phyloP scores from a whole-genome alignment of 2,113 vertebrate species.

The Dendrocopos noguchii region DNA sequence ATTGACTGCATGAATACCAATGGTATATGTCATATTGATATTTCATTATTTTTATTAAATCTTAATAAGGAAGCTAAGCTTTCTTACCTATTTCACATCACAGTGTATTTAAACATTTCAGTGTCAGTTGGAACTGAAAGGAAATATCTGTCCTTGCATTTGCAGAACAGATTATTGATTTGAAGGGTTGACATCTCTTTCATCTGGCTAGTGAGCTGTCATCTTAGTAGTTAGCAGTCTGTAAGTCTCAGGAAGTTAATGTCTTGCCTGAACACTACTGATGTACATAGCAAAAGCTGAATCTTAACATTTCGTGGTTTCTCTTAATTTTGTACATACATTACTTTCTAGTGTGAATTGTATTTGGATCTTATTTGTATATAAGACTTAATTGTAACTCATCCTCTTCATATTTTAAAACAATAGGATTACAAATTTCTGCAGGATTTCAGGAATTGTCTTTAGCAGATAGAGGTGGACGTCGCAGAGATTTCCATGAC shows the following conservation, averaged over 20 bases:
- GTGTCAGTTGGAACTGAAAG: not conserved
- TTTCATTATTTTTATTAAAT: not conserved
- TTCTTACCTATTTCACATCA: not conserved
- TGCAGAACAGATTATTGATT: not conserved
- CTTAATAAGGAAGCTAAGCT: not conserved
- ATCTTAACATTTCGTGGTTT: not conserved
- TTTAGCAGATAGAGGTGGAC: conserved; percentile 87
- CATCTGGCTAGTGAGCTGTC: not conserved
- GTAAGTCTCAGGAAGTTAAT: not conserved
- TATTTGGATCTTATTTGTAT: not conserved
- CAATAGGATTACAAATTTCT: conserved; percentile 80
- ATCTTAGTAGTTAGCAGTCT: not conserved
- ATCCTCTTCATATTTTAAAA: not conserved
- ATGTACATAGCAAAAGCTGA: not conserved
- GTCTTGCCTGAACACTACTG: not conserved
- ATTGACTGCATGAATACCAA: not conserved
- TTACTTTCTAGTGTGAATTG: not conserved
- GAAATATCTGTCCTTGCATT: not conserved
- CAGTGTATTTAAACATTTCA: not conserved
- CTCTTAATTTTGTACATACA: not conserved
- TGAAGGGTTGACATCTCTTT: not conserved
- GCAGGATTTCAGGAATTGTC: conserved; percentile 89
- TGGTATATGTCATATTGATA: not conserved
- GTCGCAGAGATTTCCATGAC: conserved; percentile 87
- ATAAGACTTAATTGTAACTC: not conserved